Base-by-base conservation (phyloP, 2,888 invertebrate species). In the Andrena bicolor region DNA sequence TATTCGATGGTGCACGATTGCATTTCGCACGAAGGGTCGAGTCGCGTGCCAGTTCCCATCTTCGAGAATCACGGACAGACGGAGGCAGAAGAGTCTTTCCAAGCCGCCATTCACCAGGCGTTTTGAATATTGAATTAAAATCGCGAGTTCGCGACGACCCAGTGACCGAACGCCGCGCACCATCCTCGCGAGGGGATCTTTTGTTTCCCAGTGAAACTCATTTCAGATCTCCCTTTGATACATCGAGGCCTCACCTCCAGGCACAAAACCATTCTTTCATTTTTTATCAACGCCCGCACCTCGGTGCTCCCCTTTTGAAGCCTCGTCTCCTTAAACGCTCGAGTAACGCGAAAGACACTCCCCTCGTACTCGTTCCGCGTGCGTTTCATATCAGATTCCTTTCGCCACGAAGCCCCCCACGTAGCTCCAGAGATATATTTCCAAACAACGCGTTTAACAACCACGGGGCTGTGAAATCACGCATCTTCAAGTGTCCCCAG, bases 151-250 rank as follows among this genome's bases (percentile, higher is more conserved):
- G 48, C 80, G 77, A 84, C 53, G 76, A 84, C 73, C 66, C 60
- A 76, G 69, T 82, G 72, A 83, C 83, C 83, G 71, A 58, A 65
- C 69, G 53, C 49, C 35, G 66, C 68, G 63, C 28, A 28, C 20
- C 35, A 32, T 41, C 56, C 63, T 48, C 66, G 49, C 66, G 75
- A 76, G 51, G 28, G 69, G 10, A n/a, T 49, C 78, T 68, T 87
- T 86, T 82, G 82, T 83, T 56, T 81, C 76, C 68, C 26, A 7
- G 70, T 60, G 80, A 83, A 86, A 86, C 72, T 88, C 80, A 83
- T 87, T 87, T 86, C 81, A 68, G 71, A 81, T 77, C 53, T 73
- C 58, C 73, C 80, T 86, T 79, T 80, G 82, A 84, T 77, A 60
- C 68, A 76, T 76, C 79, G 65, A 63, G 82, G 70, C 69, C 76